phyloP scores from a whole-genome alignment of 2,797 vertebrate genomes.

The Hafferia zeledoni region DNA sequence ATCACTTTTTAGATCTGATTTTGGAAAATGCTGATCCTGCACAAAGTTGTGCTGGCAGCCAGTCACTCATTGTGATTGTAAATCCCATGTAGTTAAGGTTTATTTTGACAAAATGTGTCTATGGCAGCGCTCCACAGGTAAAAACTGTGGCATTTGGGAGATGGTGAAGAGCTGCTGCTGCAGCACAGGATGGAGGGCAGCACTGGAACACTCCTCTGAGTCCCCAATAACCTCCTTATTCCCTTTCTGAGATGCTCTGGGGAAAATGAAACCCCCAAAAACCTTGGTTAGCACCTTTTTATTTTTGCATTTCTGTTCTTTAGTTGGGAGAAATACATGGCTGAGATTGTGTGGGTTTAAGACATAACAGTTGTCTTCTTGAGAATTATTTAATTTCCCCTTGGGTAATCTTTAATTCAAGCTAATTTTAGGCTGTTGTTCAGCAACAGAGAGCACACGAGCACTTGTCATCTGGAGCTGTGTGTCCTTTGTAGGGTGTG shows the following conservation, averaged over 20 bases:
- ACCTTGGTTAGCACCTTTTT: not conserved
- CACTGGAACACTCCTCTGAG: not conserved
- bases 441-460: slow-evolving; percentile 4
- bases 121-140: not conserved
- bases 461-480: not conserved
- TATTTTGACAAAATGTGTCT: not conserved
- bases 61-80: not conserved
- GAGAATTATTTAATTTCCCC: slow-evolving; percentile 21
- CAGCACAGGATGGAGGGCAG: not conserved
- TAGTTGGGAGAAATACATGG: not conserved
- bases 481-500: slow-evolving; percentile 34
- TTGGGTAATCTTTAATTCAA: slow-evolving; percentile 37
- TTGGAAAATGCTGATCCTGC: slow-evolving; percentile 17
- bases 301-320: not conserved
- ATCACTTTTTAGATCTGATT: not conserved
- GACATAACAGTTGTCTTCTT: not conserved
- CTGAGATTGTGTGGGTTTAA: slow-evolving; percentile 19
- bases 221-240: not conserved
- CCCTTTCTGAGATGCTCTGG: not conserved
- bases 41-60: not conserved
- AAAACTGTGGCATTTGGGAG: not conserved
- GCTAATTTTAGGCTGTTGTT: slow-evolving; percentile 57
- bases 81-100: not conserved
- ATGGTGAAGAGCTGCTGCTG: not conserved
- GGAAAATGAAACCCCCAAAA: not conserved